Percentiles rank a stretch among this genome's conserved stretches.
These are phyloP conservation scores for Amazona guildingii DNA, from an alignment of 2,113 vertebrate genomes.

Conservation along the genomic window DNA sequence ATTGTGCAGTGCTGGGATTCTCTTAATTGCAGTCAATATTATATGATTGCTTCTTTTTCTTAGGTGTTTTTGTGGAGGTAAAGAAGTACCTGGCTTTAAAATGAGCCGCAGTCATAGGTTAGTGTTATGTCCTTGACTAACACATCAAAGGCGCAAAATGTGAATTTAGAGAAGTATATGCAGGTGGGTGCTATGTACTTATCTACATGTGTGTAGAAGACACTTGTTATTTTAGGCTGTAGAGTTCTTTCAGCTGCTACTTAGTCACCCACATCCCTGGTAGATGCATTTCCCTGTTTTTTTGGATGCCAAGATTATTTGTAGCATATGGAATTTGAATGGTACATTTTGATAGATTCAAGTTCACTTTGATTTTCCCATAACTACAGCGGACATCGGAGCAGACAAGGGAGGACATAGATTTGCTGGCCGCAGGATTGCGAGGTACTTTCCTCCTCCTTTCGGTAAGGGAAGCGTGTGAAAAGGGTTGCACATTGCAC, in stretches of 20 bases:
- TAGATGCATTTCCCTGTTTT: not conserved
- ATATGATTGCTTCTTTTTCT: not conserved
- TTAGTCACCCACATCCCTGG: not conserved
- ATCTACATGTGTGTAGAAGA: not conserved
- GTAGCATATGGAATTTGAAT: not conserved
- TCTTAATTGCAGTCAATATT: constrained; percentile 19
- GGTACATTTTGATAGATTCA: not conserved
- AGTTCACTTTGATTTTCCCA: not conserved
- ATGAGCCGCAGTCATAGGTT: not conserved
- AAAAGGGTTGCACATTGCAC: not conserved
- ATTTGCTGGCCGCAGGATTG: not conserved
- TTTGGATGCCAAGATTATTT: not conserved
- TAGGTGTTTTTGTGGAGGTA: not conserved
- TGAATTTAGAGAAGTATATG: not conserved
- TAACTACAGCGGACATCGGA: not conserved
- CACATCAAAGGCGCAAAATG: not conserved
- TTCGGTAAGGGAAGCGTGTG: not conserved
- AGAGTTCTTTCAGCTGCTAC: not conserved
- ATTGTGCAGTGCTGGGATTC: not conserved
- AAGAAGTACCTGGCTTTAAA: not conserved
- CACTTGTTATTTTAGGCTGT: not conserved
- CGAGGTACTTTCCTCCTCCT: not conserved
- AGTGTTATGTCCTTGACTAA: not conserved
- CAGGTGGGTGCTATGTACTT: not conserved
- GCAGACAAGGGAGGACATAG: not conserved